Evolutionary conservation across 92 coral and sea anemone species (phyloP).

Genomic region (Diadumene lineata): DNA sequence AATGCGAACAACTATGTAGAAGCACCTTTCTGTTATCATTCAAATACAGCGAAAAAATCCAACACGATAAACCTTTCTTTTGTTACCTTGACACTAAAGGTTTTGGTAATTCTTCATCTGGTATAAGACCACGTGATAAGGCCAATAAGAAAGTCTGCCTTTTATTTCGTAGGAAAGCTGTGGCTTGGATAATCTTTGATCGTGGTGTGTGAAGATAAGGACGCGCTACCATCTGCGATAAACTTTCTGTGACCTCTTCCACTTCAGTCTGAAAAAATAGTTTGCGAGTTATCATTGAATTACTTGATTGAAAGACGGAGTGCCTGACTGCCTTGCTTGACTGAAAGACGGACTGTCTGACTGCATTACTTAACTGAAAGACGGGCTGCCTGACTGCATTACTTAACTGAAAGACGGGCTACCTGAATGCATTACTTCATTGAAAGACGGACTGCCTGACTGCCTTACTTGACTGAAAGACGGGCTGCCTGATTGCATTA

Average conservation of each 20-base stretch:
- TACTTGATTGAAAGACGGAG: too few relatives aligned
- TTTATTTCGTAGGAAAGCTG: slow-evolving; percentile 75
- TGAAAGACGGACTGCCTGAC: too few relatives aligned
- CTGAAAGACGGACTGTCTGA: too few relatives aligned
- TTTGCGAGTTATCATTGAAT: too few relatives aligned
- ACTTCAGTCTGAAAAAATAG: slow-evolving; percentile 90
- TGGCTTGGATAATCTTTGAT: slow-evolving; percentile 81
- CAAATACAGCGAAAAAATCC: background rate
- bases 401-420: too few relatives aligned
- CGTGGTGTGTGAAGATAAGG: slow-evolving; percentile 96
- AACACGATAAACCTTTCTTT: background rate
- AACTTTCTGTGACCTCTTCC: slow-evolving; percentile 88
- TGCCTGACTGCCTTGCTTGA: too few relatives aligned
- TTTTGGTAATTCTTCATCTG: slow-evolving; percentile 77
- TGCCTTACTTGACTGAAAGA: too few relatives aligned
- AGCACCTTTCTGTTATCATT: too few relatives aligned
- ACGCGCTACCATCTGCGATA: slow-evolving; percentile 96
- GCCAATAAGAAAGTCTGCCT: slow-evolving; percentile 85
- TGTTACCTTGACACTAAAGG: slow-evolving; percentile 44
- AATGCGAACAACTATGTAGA: background rate
- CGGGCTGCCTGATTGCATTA: too few relatives aligned
- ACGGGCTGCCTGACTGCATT: too few relatives aligned
- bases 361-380: too few relatives aligned
- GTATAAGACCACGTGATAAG: slow-evolving; percentile 89
- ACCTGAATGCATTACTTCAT: too few relatives aligned